A percentile compares a stretch with the other conserved stretches of the same genome.
Evolutionary conservation across 1,140 invertebrate genomes (phyloP).

Genomic region (Ceratina australensis): DNA sequence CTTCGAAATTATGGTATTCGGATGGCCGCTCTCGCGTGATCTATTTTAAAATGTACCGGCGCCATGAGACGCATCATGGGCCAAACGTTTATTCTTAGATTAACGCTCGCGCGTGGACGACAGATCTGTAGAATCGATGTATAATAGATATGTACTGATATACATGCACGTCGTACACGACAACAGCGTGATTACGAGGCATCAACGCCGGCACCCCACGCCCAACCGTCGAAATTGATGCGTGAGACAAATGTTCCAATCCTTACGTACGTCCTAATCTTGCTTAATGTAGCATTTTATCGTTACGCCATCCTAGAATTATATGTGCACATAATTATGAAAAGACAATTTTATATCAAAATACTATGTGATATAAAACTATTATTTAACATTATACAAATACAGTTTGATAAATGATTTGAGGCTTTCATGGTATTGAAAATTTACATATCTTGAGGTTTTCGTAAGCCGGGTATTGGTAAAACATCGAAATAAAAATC

Average conservation of each 20-base stretch:
- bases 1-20: conserved; percentile 46
- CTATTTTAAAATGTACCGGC: conserved; percentile 52
- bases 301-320: no score
- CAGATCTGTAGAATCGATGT: conserved; percentile 50
- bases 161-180: background rate
- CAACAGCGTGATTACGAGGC: background rate
- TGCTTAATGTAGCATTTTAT: no score
- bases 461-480: no score
- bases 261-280: no score
- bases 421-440: no score
- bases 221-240: conserved; percentile 52
- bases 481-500: no score
- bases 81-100: conserved; percentile 59
- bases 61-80: conserved; percentile 50
- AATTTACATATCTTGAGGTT: no score
- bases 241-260: background rate
- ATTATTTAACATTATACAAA: no score
- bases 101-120: conserved; percentile 31
- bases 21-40: background rate
- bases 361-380: no score
- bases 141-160: background rate
- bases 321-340: no score
- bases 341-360: no score
- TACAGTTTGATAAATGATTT: no score
- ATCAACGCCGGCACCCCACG: background rate